Evolutionary conservation across 1,140 invertebrate genomes (phyloP).

Genomic region (Monochamus saltuarius): DNA sequence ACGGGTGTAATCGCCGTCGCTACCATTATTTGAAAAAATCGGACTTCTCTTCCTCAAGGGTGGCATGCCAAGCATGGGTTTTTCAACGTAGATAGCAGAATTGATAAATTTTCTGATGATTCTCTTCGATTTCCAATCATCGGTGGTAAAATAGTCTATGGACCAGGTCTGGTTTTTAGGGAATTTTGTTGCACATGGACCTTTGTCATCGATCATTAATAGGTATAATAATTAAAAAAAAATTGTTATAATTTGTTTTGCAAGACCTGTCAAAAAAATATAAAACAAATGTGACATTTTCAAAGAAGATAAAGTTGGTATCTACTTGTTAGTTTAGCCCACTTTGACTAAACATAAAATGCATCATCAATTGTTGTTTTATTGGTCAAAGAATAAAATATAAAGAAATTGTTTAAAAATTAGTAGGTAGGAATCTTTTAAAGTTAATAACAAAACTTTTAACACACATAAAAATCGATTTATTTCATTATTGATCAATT

Average conservation of each 20-base stretch:
- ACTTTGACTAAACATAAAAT: no score
- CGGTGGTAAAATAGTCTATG: slow-evolving; percentile 12
- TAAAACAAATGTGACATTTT: no score
- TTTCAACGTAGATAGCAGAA: slow-evolving; percentile 44
- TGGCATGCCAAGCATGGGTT: slow-evolving; percentile 24
- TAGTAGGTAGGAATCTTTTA: no score
- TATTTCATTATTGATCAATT: not conserved
- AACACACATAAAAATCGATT: slow-evolving; percentile 10
- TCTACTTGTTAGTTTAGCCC: no score
- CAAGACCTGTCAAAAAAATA: no score
- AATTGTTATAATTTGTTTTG: no score
- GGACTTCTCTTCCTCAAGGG: slow-evolving; percentile 28
- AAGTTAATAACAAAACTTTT: not conserved
- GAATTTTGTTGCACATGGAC: not conserved
- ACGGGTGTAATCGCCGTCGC: slow-evolving; percentile 1
- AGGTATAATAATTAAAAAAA: no score
- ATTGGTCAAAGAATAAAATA: no score
- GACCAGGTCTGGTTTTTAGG: slow-evolving; percentile 10
- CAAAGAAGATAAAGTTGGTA: no score
- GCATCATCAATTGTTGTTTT: no score
- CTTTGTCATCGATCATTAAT: no score
- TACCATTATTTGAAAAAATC: not conserved
- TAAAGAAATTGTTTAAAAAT: no score
- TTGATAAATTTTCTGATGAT: slow-evolving; percentile 41
- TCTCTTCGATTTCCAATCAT: slow-evolving; percentile 8